Evolutionary conservation across 2,113 vertebrate species (phyloP).

Genomic region (Malurus cyaneus): DNA sequence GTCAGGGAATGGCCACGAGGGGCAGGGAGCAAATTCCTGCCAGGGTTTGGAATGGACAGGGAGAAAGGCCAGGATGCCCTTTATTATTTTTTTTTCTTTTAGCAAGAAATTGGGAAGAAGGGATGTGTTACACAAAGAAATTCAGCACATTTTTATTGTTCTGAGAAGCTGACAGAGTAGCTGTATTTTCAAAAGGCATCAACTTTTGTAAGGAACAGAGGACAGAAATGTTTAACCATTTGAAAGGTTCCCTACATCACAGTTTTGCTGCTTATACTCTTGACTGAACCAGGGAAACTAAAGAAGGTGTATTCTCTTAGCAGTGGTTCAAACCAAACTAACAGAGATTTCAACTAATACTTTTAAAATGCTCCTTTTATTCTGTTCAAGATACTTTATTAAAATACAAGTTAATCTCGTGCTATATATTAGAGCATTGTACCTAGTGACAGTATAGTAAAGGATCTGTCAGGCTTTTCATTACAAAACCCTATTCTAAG

Average conservation of each 20-base stretch:
- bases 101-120: not conserved
- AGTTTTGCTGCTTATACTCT: not conserved
- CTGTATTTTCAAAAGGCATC: not conserved
- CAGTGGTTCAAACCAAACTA: not conserved
- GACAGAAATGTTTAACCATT: constrained; percentile 3
- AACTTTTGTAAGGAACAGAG: not conserved
- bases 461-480: constrained; percentile 49
- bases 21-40: not conserved
- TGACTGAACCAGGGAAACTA: not conserved
- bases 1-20: not conserved
- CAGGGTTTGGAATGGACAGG: not conserved
- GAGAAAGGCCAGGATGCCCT: not conserved
- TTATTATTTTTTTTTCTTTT: not conserved
- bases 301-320: not conserved
- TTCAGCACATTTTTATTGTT: not conserved
- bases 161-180: not conserved
- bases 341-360: constrained; percentile 11
- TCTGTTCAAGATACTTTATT: constrained; percentile 19
- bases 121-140: not conserved
- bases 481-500: constrained; percentile 50
- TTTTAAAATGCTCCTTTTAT: constrained; percentile 15
- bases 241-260: not conserved
- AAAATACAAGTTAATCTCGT: constrained; percentile 36
- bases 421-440: constrained; percentile 12
- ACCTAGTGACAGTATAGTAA: constrained; percentile 23